These are phyloP conservation scores for Malachius bipustulatus DNA, from an alignment of 2,888 invertebrate genomes.

Conservation along the genomic window DNA sequence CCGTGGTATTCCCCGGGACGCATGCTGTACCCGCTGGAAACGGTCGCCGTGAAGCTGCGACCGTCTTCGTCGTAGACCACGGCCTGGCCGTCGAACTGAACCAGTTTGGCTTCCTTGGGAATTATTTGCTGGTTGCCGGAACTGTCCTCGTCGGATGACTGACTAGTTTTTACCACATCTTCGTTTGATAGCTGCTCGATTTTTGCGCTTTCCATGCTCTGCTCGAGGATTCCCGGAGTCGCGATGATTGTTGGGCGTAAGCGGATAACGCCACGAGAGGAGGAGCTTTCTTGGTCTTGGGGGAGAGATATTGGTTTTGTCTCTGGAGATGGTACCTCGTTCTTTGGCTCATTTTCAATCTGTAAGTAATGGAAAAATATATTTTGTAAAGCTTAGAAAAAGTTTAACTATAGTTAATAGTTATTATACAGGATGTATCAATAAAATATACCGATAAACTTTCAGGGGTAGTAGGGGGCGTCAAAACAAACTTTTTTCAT, in stretches of 20 bases:
- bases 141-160: not conserved
- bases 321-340: no score
- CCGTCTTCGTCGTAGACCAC: not conserved
- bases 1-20: not conserved
- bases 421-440: no score
- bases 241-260: not conserved
- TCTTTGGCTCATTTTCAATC: no score
- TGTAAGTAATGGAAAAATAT: no score
- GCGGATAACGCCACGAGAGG: constrained; percentile 2
- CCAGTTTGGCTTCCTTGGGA: not conserved
- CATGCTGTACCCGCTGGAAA: not conserved
- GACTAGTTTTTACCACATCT: not conserved
- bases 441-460: no score
- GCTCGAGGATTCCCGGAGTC: not conserved
- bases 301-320: no score
- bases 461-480: no score
- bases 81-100: not conserved
- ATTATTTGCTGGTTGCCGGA: not conserved
- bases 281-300: no score
- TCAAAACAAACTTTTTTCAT: no score
- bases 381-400: no score
- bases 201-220: not conserved
- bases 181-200: not conserved
- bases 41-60: not conserved
- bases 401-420: no score